Evolutionary conservation across 2,888 invertebrate genomes (phyloP), one percentile per base, ranked within the genome.

Genomic region (Artemia sinica): DNA sequence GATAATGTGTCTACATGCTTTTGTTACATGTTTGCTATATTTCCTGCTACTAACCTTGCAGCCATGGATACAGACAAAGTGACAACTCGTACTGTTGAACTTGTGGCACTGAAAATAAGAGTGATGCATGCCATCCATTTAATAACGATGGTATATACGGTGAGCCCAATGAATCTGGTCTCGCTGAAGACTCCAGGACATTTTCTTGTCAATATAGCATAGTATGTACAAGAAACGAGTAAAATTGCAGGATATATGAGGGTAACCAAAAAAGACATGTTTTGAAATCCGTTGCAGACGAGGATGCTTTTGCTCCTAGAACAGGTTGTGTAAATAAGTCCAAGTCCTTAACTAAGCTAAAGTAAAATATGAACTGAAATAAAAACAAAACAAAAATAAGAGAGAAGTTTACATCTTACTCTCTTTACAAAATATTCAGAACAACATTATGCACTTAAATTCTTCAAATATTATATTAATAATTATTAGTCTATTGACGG

Each of bases 181-280:
- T 83, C 83, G 75, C 82, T 83, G 75, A 83, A 83, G 1, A 82
- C 82, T 70, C 81, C 82, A 0, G 83, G 83, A 72, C 82, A 82
- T 73, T 82, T 83, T 67, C 83, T 75, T 9, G 82, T 82, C 74
- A 81, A 81, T 70, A 82, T 77, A 14, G 82, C 83, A 74, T 82
- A 83, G 11, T 81, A 76, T 1, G 82, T 81, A 74, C 82, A 82
- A 58, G 79, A 74, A 4, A 81, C 77, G 71, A 82, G 80, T 28
- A 83, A 75, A 50, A 82, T 71, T 65, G 82, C 79, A 0, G 83
- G 82, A 72, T 82, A 83, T 51, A 80, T 75, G 50, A 83, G 76
- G 0, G 81, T 81, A 12, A 81, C 77, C 70, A 78, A 70, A 74
- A 81, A 82, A 0, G 80, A 79, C 67, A 78, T 77, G 68, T 80